Evolutionary conservation across 2,888 invertebrate genomes (phyloP).

Genomic region (Lucinisca nassula): DNA sequence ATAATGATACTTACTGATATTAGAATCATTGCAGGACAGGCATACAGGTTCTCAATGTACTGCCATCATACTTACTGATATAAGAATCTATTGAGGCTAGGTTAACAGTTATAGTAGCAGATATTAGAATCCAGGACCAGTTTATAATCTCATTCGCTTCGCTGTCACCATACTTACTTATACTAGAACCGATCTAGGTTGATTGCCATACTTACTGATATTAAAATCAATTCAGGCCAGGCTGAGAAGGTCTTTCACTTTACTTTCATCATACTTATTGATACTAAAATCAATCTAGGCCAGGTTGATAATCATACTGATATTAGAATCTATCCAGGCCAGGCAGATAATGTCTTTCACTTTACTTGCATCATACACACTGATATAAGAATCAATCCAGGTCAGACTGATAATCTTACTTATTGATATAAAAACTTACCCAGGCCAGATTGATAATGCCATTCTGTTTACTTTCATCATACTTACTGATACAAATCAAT

Average conservation of each 20-base stretch:
- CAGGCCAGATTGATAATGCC: slow-evolving; percentile 55
- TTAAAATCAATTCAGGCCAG: slow-evolving; percentile 53
- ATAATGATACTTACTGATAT: no score
- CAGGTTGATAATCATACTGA: slow-evolving; percentile 30
- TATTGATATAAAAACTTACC: slow-evolving; percentile 41
- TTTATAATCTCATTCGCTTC: no score
- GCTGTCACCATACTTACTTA: no score
- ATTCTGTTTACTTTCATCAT: slow-evolving; percentile 17
- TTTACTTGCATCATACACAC: slow-evolving; percentile 47
- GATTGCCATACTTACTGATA: slow-evolving; percentile 31
- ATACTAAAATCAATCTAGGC: slow-evolving; percentile 59
- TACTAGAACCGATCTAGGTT: no score
- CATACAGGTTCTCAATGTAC: no score
- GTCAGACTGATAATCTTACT: slow-evolving; percentile 29
- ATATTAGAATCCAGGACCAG: no score
- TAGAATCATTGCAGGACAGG: no score
- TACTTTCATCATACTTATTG: slow-evolving; percentile 50
- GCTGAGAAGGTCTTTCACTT: slow-evolving; percentile 28
- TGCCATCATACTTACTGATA: no score
- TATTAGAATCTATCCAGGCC: slow-evolving; percentile 57
- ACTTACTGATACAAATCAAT: no score
- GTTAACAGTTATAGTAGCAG: no score
- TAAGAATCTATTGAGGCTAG: no score
- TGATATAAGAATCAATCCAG: slow-evolving; percentile 43
- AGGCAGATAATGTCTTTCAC: slow-evolving; percentile 34